phyloP scores from a whole-genome alignment of 2,888 invertebrate species.

The Acronicta psi region DNA sequence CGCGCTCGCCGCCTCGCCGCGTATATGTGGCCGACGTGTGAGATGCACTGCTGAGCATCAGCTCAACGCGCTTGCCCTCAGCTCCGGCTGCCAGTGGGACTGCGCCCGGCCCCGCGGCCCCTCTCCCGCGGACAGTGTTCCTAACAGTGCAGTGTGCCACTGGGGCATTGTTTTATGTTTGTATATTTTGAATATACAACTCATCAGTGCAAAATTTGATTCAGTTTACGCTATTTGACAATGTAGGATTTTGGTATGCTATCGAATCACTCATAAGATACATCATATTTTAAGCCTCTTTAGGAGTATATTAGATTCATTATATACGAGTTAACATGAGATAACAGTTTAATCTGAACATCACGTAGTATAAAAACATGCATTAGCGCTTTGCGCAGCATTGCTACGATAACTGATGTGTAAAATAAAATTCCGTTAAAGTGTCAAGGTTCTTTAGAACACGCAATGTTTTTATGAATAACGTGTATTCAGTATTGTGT shows the following conservation, averaged over 20 bases:
- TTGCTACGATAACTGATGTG: slow-evolving; percentile 62
- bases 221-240: slow-evolving; percentile 52
- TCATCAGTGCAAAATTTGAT: slow-evolving; percentile 62
- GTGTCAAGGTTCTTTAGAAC: slow-evolving; percentile 68
- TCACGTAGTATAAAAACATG: slow-evolving; percentile 81
- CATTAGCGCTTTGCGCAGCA: slow-evolving; percentile 77
- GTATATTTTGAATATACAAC: slow-evolving; percentile 61
- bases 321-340: slow-evolving; percentile 79
- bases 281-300: slow-evolving; percentile 52
- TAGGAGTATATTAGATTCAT: slow-evolving; percentile 66
- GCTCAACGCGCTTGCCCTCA: slow-evolving; percentile 58
- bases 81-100: slow-evolving; percentile 47
- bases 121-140: slow-evolving; percentile 53
- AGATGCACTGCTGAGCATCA: slow-evolving; percentile 79
- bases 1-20: slow-evolving; percentile 79
- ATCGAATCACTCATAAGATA: slow-evolving; percentile 75
- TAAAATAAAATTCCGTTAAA: slow-evolving; percentile 69
- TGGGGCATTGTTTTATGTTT: slow-evolving; percentile 76
- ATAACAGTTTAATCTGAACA: slow-evolving; percentile 85
- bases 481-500: slow-evolving; percentile 33
- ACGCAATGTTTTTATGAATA: slow-evolving; percentile 62
- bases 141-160: slow-evolving; percentile 76
- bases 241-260: slow-evolving; percentile 68
- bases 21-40: slow-evolving; percentile 73
- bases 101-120: slow-evolving; percentile 55